Conservation (phyloP, 2,113 vertebrate genomes). For the Tupaia tana region DNA sequence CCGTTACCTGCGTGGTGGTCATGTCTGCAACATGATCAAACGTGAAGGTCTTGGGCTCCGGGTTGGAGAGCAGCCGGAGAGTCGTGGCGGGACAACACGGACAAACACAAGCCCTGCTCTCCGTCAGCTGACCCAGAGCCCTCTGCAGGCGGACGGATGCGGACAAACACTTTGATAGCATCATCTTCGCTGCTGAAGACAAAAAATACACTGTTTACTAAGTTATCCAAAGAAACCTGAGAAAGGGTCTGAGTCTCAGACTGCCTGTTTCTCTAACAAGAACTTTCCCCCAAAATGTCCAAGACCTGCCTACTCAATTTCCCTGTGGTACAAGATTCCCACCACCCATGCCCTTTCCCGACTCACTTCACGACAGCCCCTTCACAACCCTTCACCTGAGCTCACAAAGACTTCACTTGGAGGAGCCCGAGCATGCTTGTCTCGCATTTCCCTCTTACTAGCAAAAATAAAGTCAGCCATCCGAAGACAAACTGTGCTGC, state of each 20-base stretch:
- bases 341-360: not conserved
- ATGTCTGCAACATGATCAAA: slow-evolving; percentile 96
- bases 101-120: slow-evolving; percentile 91
- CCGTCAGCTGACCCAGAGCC: slow-evolving; percentile 84
- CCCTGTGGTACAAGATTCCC: not conserved
- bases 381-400: not conserved
- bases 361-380: not conserved
- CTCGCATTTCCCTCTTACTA: not conserved
- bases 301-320: not conserved
- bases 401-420: not conserved
- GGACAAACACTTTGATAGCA: slow-evolving; percentile 95
- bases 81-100: slow-evolving; percentile 91
- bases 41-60: slow-evolving; percentile 94
- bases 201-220: not conserved
- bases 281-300: not conserved
- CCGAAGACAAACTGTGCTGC: not conserved
- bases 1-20: slow-evolving; percentile 94
- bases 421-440: not conserved
- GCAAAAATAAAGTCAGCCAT: not conserved
- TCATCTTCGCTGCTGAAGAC: slow-evolving; percentile 90
- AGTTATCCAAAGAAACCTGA: not conserved
- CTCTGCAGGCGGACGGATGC: slow-evolving; percentile 93
- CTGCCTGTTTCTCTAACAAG: not conserved
- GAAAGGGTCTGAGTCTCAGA: not conserved
- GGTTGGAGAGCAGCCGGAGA: slow-evolving; percentile 94